Conservation (phyloP, 2,888 invertebrate species). For the Cancer borealis region DNA sequence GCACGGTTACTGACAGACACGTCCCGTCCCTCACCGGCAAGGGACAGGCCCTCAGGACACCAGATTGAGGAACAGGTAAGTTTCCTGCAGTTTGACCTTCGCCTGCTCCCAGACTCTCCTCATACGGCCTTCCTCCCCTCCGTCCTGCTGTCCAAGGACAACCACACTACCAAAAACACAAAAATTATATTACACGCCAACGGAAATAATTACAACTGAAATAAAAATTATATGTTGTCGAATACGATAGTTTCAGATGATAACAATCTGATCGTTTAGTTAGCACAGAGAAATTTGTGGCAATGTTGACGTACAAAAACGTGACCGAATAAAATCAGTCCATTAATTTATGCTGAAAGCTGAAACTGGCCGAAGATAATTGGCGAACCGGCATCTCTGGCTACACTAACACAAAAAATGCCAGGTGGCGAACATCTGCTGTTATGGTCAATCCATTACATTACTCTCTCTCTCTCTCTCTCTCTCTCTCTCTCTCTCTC, state of each 20-base stretch:
- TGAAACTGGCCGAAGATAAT: constrained; percentile 30
- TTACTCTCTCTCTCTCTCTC: constrained; percentile 52
- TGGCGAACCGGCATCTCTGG: constrained; percentile 34
- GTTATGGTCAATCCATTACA: constrained; percentile 58
- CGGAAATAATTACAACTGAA: neutral
- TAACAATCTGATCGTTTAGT: neutral
- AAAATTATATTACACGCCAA: constrained; percentile 7
- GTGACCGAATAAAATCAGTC: neutral
- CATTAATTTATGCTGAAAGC: constrained; percentile 32
- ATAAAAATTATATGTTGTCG: neutral
- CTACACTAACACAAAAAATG: constrained; percentile 55
- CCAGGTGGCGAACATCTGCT: constrained; percentile 67
- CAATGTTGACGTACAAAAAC: neutral
- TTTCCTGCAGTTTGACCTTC: constrained; percentile 34
- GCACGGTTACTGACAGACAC: neutral
- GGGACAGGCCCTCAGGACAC: neutral
- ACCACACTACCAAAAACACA: neutral
- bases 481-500: constrained; percentile 59
- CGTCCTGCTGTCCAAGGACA: neutral
- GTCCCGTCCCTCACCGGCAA: neutral
- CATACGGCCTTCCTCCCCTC: constrained; percentile 17
- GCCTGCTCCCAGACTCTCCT: constrained; percentile 17
- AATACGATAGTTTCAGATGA: neutral
- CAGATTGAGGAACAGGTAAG: constrained; percentile 16
- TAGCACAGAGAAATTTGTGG: neutral